Base-by-base conservation (phyloP, 2,797 vertebrate genomes). In the Urosaurus nigricauda region DNA sequence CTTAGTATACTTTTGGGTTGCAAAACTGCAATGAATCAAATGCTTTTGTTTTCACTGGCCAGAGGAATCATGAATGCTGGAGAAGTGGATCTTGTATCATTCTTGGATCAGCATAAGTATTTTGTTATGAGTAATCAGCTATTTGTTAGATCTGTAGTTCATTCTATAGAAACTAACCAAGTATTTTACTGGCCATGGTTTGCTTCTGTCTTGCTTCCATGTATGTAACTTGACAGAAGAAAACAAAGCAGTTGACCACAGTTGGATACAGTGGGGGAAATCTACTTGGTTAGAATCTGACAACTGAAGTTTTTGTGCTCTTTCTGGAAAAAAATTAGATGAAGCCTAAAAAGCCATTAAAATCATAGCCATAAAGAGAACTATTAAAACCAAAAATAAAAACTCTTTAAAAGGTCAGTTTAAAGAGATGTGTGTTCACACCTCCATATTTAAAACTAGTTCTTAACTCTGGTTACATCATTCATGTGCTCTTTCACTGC, bases 101-200 rank as follows among this genome's bases (percentile, higher is more conserved):
- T 81, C 29, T 73, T 74, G 40, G 19, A 47, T 74, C 21, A 82
- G 47, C 12, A 63, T 51, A 19, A 71, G 13, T 40, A 58, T 73
- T 81, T 60, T 73, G 78, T 84, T 73, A 88, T 80, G 87, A 93
- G 93, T 83, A 93, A 11, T 8, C 88, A 92, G 14, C 24, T 53
- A 90, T 78, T 81, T 93, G 75, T 90, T 89, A 89, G 92, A 93
- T 93, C 93, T 95, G 89, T 47, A 8, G 63, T 70, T 21, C 16
- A 32, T 68, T 68, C 65, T 32, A 71, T 71, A 17, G 82, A 74
- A 74, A 37, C n/a, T 56, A 37, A 37, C 11, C 21, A 84, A 37
- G 12, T 5, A 40, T 83, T 83, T 51, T n/a, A 47, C 4, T 40
- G 21, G 37, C 24, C 21, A 0, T 65, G 40, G 40, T 40, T 80